phyloP scores from a whole-genome alignment of 2,113 vertebrate species.

The Megaceryle maxima region DNA sequence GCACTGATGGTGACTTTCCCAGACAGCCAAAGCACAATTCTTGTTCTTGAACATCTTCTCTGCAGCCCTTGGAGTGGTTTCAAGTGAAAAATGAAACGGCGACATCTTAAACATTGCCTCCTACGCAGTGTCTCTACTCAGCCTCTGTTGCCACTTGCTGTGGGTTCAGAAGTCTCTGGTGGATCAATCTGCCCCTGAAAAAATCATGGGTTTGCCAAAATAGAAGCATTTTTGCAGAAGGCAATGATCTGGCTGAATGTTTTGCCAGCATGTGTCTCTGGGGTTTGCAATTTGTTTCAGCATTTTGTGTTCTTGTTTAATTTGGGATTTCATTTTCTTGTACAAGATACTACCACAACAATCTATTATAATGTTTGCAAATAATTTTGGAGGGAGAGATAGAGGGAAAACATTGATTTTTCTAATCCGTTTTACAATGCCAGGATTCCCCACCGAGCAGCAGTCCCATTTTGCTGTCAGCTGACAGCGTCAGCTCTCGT shows the following conservation, averaged over 20 bases:
- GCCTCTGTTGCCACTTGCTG: not conserved
- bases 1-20: not conserved
- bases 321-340: not conserved
- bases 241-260: not conserved
- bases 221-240: slow-evolving; percentile 24
- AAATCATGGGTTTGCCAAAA: slow-evolving; percentile 9
- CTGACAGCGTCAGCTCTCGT: not conserved
- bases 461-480: not conserved
- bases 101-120: not conserved
- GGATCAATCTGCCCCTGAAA: not conserved
- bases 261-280: not conserved
- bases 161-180: not conserved
- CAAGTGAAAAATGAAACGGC: not conserved
- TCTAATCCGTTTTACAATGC: not conserved
- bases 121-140: not conserved
- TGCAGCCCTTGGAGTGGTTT: not conserved
- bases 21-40: not conserved
- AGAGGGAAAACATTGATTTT: not conserved
- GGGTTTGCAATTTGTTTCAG: slow-evolving; percentile 4
- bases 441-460: not conserved
- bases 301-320: slow-evolving; percentile 13
- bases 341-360: not conserved
- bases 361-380: slow-evolving; percentile 20
- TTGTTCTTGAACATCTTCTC: not conserved
- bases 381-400: not conserved